Base-by-base conservation (phyloP, 2,888 invertebrate genomes). In the Bombylius major region DNA sequence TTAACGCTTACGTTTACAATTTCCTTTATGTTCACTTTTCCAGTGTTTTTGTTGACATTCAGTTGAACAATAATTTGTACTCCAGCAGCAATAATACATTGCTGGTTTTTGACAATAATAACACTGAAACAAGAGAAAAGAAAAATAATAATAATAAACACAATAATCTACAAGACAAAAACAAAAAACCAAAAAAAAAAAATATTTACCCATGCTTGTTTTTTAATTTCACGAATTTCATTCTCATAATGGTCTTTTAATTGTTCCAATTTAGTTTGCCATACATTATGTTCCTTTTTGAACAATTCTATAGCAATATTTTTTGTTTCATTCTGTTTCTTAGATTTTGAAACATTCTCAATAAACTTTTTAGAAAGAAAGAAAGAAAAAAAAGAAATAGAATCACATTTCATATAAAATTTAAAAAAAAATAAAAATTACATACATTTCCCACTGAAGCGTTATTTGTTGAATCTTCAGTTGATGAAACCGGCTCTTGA, bases 71-170 rank as follows among this genome's bases (percentile, higher is more conserved):
- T 92, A 92, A 0, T 89, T 87, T 1, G 90, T 91, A 68, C 87
- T 88, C 84, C 90, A 90, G 70, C 92, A 92, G 69, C 91, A 92
- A 69, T 90, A 87, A 67, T 90, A 90, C 67, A 87, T 87, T 1
- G 91, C 91, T 70, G 89, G 88, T 58, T 83, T 78, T 64, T 88
- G 85, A 68, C 91, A 91, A 68, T 86, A 82, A 70, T 82, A 87
- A 75, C 90, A 91, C 90, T 89, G 70, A 42, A 42, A 8, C 4
- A 3, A 23, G 23, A 3, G 23, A 23, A 3, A 23, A 23, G 23
- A 23, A 23, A 23, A 23, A 23, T n/a, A n/a, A n/a, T n/a, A n/a
- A n/a, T n/a, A n/a, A n/a, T n/a, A n/a, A 23, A 2, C 23, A 23
- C 23, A 23, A 23, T 23, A 23, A 23, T 23, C 23, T 23, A 23